Evolutionary conservation across 2,888 invertebrate species (phyloP), one percentile per base, ranked within the genome.

Genomic region (Ochropleura plecta): DNA sequence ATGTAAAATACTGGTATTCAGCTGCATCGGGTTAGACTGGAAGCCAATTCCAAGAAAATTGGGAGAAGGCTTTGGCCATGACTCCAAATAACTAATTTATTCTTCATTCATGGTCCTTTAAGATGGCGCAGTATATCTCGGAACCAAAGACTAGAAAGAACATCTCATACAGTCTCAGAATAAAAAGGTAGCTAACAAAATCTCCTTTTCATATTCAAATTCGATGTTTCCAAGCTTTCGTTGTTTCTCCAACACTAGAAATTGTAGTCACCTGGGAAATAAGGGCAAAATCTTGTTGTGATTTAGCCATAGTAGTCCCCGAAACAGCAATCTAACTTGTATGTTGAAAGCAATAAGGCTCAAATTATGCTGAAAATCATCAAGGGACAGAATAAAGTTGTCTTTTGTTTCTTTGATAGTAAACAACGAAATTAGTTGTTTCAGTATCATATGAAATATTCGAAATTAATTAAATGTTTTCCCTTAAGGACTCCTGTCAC

Each of bases 391-490:
- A 73, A 62, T n/a, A 42, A 9, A 51, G 6, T 12, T 46, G 40
- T 51, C 7, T 70, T 67, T 70, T 81, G 63, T 67, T 68, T 76
- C n/a, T 68, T 55, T 60, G 40, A n/a, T 59, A 42, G 74, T 66
- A 60, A 75, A 70, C 64, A 76, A 70, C 18, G 8, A 42, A 81
- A 76, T 71, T 48, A 81, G 64, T 59, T 77, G 65, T 53, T 67
- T 78, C 30, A 68, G n/a, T 65, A 65, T 57, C 48, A 53, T 10
- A 10, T 82, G 69, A 59, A 75, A 75, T 82, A 79, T 81, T 79
- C 6, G 68, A 72, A 76, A 79, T 70, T 82, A 83, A 83, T 83
- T 79, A 74, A 78, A 68, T 69, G 12, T n/a, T 62, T 62, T 71
- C 81, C 81, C 79, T 12, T 0, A 66, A 69, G 83, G 42, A 5